phyloP scores from a whole-genome alignment of 2,888 invertebrate genomes.

The Aricia artaxerxes region DNA sequence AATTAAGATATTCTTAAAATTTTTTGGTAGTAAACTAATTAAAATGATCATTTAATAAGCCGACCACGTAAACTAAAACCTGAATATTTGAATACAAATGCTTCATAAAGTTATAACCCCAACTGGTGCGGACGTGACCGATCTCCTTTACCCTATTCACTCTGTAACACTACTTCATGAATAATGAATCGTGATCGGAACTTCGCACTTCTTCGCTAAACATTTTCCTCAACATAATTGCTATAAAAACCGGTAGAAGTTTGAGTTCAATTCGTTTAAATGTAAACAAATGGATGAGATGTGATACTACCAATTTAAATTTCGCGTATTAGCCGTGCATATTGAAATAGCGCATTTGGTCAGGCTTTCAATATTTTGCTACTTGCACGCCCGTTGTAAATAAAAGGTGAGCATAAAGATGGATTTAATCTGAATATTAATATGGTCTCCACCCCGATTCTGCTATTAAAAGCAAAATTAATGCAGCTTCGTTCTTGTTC shows the following conservation, averaged over 20 bases:
- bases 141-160: slow-evolving; percentile 17
- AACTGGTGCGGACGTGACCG: slow-evolving; percentile 15
- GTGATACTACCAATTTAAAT: too few relatives aligned
- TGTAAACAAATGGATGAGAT: too few relatives aligned
- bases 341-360: too few relatives aligned
- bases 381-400: too few relatives aligned
- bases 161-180: slow-evolving; percentile 14
- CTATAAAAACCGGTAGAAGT: not conserved
- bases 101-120: slow-evolving; percentile 34
- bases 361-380: too few relatives aligned
- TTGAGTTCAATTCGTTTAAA: not conserved
- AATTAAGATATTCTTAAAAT: too few relatives aligned
- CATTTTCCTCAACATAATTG: not conserved
- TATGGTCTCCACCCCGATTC: too few relatives aligned
- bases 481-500: too few relatives aligned
- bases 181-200: slow-evolving; percentile 22
- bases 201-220: slow-evolving; percentile 13
- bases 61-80: slow-evolving; percentile 29
- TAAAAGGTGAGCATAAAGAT: too few relatives aligned
- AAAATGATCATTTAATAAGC: slow-evolving; percentile 2
- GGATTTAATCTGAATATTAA: too few relatives aligned
- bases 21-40: not conserved
- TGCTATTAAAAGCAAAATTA: too few relatives aligned
- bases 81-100: slow-evolving; percentile 35
- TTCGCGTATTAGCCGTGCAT: too few relatives aligned